Base-by-base conservation (phyloP, 2,113 vertebrate genomes). In the Equus quagga region DNA sequence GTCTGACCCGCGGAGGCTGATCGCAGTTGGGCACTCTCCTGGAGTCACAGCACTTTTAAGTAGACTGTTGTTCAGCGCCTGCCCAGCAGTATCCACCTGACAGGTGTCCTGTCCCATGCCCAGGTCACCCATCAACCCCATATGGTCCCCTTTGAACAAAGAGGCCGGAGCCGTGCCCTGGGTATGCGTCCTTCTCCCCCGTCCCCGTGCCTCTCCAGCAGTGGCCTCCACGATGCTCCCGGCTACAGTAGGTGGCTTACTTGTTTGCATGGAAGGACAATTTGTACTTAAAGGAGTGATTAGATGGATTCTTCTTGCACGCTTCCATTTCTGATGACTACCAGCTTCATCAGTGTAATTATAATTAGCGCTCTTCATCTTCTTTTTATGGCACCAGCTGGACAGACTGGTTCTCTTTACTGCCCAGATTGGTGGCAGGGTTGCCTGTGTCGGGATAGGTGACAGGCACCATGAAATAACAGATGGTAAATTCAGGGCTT, bases 401-500 rank as follows among this genome's bases (percentile, higher is more conserved):
- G 99, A 99, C 98, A 98, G 98, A 97, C 99, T 98, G 98, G 98
- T 98, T 99, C 98, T 98, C 98, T 98, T 88, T 98, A 98, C 97
- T 98, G 98, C 98, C 99, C 99, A 99, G 99, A 99, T 99, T 99
- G 99, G 99, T 98, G 96, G 98, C 98, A 97, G 97, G 97, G 98
- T 98, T 99, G 98, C 98, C 98, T 98, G 98, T 97, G 98, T 98
- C 98, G 99, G 99, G 99, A 99, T 99, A 99, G 99, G 99, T 99
- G 99, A 99, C 99, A 99, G 99, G 99, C 99, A 99, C 99, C 99
- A 99, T 99, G 99, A 98, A 99, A 99, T 99, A 99, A 99, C 99
- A 99, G 99, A 99, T 99, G 99, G 99, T 98, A 99, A 99, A 99
- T 99, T 99, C 99, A 99, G 99, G 99, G 98, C 99, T 99, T 99